phyloP scores from a whole-genome alignment of 2,888 invertebrate species.

The Craniophora ligustri region DNA sequence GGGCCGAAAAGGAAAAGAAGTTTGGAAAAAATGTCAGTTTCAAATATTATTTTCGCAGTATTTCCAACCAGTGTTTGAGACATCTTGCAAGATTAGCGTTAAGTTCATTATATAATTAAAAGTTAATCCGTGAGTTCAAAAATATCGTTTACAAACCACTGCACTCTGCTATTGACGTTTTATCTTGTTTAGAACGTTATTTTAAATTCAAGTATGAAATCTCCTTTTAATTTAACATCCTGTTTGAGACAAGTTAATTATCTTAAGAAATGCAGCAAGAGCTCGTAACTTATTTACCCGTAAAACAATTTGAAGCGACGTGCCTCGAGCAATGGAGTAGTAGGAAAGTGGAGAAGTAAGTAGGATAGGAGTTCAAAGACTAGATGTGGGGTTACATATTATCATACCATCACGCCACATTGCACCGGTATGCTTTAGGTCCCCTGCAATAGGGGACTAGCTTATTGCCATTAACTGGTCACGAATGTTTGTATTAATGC shows the following conservation, averaged over 20 bases:
- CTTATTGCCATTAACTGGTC: too few species aligned
- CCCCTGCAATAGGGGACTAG: too few species aligned
- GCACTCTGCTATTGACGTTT: slow-evolving; percentile 52
- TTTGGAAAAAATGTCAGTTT: slow-evolving; percentile 19
- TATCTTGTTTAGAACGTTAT: slow-evolving; percentile 28
- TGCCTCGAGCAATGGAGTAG: too few species aligned
- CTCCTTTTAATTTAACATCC: slow-evolving; percentile 16
- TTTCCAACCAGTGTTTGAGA: slow-evolving; percentile 60
- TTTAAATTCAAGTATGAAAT: slow-evolving; percentile 19
- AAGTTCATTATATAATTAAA: slow-evolving; percentile 67
- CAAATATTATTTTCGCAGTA: slow-evolving; percentile 49
- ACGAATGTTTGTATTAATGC: too few species aligned
- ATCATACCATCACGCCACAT: too few species aligned
- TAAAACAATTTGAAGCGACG: too few species aligned
- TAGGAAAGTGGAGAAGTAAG: too few species aligned
- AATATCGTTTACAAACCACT: slow-evolving; percentile 44
- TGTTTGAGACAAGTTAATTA: slow-evolving; percentile 21
- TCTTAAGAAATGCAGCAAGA: not conserved
- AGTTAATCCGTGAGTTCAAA: slow-evolving; percentile 58
- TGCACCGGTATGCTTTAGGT: too few species aligned
- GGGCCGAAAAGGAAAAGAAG: slow-evolving; percentile 18
- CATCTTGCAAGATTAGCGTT: slow-evolving; percentile 64
- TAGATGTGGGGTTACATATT: too few species aligned
- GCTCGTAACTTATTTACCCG: too few species aligned
- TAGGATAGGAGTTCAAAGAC: too few species aligned